phyloP scores from a whole-genome alignment of 37 sponge, comb jelly and placozoan genomes.

The Cladorhizidae sp. region DNA sequence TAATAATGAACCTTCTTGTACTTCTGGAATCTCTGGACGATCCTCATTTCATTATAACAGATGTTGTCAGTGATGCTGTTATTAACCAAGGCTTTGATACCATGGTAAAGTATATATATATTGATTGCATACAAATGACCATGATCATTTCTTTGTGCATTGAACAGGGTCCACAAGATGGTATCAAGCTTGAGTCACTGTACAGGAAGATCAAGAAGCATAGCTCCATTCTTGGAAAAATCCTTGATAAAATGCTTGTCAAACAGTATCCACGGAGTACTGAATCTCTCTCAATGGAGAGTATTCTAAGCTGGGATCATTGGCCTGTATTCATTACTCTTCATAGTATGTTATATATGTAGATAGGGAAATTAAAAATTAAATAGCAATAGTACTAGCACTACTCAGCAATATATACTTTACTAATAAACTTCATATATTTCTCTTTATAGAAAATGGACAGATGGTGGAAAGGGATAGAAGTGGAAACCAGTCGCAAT shows the following conservation, averaged over 20 bases:
- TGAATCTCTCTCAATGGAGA: slow-evolving; percentile 29
- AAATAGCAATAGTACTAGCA: neutral
- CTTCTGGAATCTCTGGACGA: neutral
- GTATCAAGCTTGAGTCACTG: neutral
- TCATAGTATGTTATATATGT: slow-evolving; percentile 34
- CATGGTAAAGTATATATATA: neutral
- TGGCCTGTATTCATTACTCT: slow-evolving; percentile 53
- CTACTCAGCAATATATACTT: neutral
- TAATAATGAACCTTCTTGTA: slow-evolving; percentile 1
- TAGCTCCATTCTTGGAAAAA: slow-evolving; percentile 1
- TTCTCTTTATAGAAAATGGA: slow-evolving; percentile 10
- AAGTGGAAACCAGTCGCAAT: neutral
- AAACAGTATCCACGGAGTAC: slow-evolving; percentile 32
- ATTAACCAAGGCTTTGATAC: slow-evolving; percentile 10
- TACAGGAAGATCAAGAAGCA: neutral
- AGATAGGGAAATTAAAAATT: too few species aligned
- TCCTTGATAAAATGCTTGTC: slow-evolving; percentile 7
- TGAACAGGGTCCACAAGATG: neutral
- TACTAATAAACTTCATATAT: neutral
- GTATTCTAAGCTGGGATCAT: slow-evolving; percentile 37
- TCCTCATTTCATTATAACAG: slow-evolving; percentile 4
- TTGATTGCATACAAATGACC: neutral
- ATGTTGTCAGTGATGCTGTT: slow-evolving; percentile 8
- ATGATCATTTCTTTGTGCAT: neutral
- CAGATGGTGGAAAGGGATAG: slow-evolving; percentile 11